Percentiles rank a stretch among this genome's conserved stretches.
Conservation (phyloP, 2,888 invertebrate species). For the Lasioglossum leucozonium region DNA sequence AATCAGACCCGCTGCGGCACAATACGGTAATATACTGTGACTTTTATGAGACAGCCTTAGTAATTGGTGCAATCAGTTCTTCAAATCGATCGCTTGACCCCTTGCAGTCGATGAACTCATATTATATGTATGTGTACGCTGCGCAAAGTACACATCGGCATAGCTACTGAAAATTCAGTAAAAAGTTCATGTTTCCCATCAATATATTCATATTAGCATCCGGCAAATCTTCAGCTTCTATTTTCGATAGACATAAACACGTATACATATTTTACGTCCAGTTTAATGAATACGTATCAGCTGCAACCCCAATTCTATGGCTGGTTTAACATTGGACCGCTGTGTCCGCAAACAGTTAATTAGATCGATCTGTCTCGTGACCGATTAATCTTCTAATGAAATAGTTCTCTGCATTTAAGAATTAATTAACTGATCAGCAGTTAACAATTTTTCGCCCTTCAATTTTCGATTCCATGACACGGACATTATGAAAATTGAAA, state of each 20-base stretch:
- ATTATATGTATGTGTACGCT: not conserved
- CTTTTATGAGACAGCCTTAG: not conserved
- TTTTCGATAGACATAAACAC: not conserved
- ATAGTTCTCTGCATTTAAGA: not conserved
- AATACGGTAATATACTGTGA: not conserved
- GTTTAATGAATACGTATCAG: not conserved
- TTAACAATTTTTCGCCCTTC: not conserved
- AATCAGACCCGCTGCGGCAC: not conserved
- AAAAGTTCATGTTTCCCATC: too few species aligned
- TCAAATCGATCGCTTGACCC: not conserved
- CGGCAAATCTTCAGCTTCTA: too few species aligned
- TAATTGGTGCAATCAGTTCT: not conserved
- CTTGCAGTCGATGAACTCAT: not conserved
- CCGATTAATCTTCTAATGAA: not conserved
- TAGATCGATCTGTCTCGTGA: not conserved
- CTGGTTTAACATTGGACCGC: not conserved
- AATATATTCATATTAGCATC: too few species aligned
- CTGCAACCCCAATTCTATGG: not conserved
- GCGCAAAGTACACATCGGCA: too few species aligned
- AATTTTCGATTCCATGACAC: not conserved
- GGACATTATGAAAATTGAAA: not conserved
- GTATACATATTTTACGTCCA: not conserved
- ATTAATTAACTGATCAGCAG: not conserved
- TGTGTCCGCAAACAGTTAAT: not conserved
- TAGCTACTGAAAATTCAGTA: too few species aligned